Percentiles rank a stretch among this genome's conserved stretches.
Conservation (phyloP, 2,113 vertebrate genomes). For the Empidonax traillii region DNA sequence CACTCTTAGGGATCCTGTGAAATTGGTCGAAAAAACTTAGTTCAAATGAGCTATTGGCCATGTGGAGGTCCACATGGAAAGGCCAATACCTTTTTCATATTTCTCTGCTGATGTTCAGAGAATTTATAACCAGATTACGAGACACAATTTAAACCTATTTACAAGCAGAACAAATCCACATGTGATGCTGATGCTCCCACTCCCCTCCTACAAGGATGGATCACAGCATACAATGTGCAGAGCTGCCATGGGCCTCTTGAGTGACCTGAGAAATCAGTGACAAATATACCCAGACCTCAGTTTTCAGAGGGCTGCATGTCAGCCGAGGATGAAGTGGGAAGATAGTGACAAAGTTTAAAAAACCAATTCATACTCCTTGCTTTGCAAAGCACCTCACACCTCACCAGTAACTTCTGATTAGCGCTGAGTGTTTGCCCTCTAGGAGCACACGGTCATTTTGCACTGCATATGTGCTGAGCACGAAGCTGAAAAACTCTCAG, state of each 20-base stretch:
- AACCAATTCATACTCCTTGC: background rate
- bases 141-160: background rate
- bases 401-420: background rate
- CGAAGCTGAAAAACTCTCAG: background rate
- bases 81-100: background rate
- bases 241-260: fast-evolving
- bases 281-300: background rate
- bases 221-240: fast-evolving
- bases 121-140: background rate
- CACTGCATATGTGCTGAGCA: background rate
- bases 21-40: background rate
- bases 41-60: background rate
- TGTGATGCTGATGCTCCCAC: background rate
- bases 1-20: background rate
- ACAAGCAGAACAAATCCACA: background rate
- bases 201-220: background rate
- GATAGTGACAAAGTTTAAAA: background rate
- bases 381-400: background rate
- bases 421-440: background rate
- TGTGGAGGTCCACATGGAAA: background rate
- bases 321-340: background rate
- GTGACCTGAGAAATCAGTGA: background rate
- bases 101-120: background rate
- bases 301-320: background rate
- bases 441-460: fast-evolving